Conservation (phyloP, 2,113 vertebrate genomes). For the Macaca fascicularis region T2T-MFA8v1.1 NC_088385.1:137391001-137391500, state of each 20-base stretch:
- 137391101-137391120: not conserved
- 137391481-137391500: not conserved
- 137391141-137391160: too few species aligned
- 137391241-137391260: not conserved
- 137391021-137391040: too few species aligned
- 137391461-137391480: not conserved
- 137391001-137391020: not conserved
- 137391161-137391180: not conserved
- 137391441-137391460: not conserved
- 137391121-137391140: not conserved
- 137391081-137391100: not conserved
- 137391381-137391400: not conserved
- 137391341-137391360: too few species aligned
- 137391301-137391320: too few species aligned
- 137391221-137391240: rapidly evolving
- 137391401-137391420: not conserved
- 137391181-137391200: not conserved
- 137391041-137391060: not conserved
- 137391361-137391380: rapidly evolving
- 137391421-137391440: too few species aligned
- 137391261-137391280: rapidly evolving
- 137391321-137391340: too few species aligned
- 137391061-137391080: not conserved
- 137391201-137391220: rapidly evolving
- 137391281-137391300: not conserved